Base-by-base conservation (phyloP, 1,140 invertebrate species). In the Drosophila rufa region DNA sequence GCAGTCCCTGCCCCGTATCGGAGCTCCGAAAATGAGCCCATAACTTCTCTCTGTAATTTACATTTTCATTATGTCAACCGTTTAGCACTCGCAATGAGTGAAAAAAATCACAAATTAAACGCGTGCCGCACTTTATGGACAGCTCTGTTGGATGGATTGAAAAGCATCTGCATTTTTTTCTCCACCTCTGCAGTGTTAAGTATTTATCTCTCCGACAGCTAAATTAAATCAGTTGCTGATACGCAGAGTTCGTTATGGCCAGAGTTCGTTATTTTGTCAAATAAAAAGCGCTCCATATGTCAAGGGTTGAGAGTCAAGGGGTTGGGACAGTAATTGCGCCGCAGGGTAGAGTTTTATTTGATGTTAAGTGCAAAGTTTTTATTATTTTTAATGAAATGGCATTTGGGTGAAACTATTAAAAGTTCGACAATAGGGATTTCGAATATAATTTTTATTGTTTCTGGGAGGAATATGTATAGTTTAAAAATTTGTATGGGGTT, bases 41-140 rank as follows among this genome's bases (percentile, higher is more conserved):
- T 87, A 87, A 87, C 84, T 89, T 89, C 71, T 14, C 73, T 27
- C 73, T 61, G 71, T 68, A 87, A 87, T 87, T 87, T 87, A 87
- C 84, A 83, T 89, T 89, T 87, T 87, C 84, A 89, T 87, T 87
- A 75, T 77, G 60, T 68, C 60, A 76, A 59, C 57, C 69, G 80
- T 53, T 89, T 71, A 79, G 78, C 53, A 50, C 58, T 25, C 30
- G 66, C 40, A 78, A 33, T 25, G 38, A 47, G 60, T 30, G 30
- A 47, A 56, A 87, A 82, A 82, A 89, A 71, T 30, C 51, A 84
- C 79, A 80, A 87, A 89, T 87, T 87, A 87, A 87, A 89, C 56
- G 71, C 69, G 48, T 46, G 51, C 46, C 76, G 40, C 42, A 45
- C n/a, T 60, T 77, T 67, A 77, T 77, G 50, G 64, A 56, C 56